These are phyloP conservation scores for Helostoma temminkii DNA, from an alignment of 2,797 vertebrate genomes.

Conservation along the genomic window DNA sequence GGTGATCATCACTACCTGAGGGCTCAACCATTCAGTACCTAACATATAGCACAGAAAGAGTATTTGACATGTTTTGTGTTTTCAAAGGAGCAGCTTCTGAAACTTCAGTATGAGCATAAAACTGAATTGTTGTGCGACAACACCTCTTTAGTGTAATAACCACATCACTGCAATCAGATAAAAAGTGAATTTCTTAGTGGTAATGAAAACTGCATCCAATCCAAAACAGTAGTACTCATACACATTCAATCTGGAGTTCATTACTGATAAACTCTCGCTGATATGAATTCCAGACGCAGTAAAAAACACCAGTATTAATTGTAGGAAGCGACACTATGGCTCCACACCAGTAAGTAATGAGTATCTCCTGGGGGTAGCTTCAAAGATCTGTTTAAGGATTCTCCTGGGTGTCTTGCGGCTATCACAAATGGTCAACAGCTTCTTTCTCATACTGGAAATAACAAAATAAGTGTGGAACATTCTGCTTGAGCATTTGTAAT, in stretches of 20 bases:
- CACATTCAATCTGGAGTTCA: conserved; percentile 29
- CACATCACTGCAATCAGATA: conserved; percentile 8
- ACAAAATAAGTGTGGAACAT: conserved; percentile 77
- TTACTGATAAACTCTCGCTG: conserved; percentile 32
- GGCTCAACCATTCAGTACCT: conserved; percentile 48
- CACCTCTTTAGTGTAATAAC: conserved; percentile 16
- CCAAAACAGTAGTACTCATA: conserved; percentile 21
- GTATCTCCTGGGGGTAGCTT: conserved; percentile 50
- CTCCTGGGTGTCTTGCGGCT: conserved; percentile 55
- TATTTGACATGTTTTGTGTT: conserved; percentile 51
- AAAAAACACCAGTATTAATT: conserved; percentile 34
- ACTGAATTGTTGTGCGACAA: conserved; percentile 23
- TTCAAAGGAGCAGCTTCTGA: conserved; percentile 68
- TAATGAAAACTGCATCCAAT: neutral
- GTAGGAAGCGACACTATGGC: conserved; percentile 37
- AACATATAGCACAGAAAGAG: conserved; percentile 27
- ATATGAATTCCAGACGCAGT: conserved; percentile 36
- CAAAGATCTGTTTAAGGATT: conserved; percentile 53
- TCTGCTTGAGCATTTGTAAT: conserved; percentile 79
- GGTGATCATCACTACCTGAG: conserved; percentile 53
- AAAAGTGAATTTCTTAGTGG: conserved; percentile 6
- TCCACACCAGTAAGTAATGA: conserved; percentile 28
- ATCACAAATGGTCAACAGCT: conserved; percentile 66
- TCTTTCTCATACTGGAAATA: conserved; percentile 77
- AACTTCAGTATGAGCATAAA: conserved; percentile 25